Base-by-base conservation (phyloP, 2,113 vertebrate genomes). In the Alosa alosa region DNA sequence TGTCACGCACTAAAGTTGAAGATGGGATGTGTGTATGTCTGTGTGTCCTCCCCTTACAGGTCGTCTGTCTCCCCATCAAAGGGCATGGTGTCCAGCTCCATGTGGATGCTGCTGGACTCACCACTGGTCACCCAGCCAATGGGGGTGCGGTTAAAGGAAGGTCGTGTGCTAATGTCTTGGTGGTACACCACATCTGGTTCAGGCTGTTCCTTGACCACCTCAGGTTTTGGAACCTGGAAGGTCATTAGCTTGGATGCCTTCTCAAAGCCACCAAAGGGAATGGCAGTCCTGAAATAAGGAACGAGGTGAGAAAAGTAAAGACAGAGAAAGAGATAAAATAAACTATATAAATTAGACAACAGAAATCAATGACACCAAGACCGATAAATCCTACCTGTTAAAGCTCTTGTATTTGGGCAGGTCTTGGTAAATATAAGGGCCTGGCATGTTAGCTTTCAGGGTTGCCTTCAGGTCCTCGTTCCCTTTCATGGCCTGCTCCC, bases 101-200 rank as follows among this genome's bases (percentile, higher is more conserved):
- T 94, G 0, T 91, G 96, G 92, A 97, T 96, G 91, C 96, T 96
- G n/a, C 93, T 93, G 82, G 94, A 93, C 83, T 99, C 98, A 82
- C 94, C 95, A 64, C 96, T 97, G 85, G 96, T 94, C 94, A 97
- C 93, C 98, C 98, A 99, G 86, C 98, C 98, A 86, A 99, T 97
- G 41, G 98, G 98, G 89, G 98, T 99, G 92, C 98, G 97, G 94
- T 99, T 99, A 93, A 99, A 99, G 88, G 97, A 99, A 89, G 98
- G 98, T 90, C 98, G 96, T 83, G 96, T 95, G 91, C 92, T 92
- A 83, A 97, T 93, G 84, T 96, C 97, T 83, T 97, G 96, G 81
- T 97, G 96, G 92, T 97, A 98, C 90, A 99, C 96, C 89, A 96
- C 88, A 44, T 96, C 85, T 15, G 96, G 96, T 90, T 98, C 97